These are phyloP conservation scores for Acanthoscelides obtectus DNA, from an alignment of 2,888 invertebrate species.

Conservation along the genomic window DNA sequence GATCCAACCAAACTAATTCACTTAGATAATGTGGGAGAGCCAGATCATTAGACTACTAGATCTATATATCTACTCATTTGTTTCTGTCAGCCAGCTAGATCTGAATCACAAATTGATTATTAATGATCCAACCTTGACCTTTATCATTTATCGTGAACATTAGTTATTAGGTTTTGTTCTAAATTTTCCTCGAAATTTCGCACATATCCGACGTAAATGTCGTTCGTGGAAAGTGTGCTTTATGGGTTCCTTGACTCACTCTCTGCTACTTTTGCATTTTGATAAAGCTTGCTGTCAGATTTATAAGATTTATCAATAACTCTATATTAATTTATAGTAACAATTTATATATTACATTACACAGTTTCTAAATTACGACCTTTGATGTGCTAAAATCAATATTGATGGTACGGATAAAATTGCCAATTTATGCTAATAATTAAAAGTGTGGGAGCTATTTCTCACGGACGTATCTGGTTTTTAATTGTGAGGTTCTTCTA, in stretches of 20 bases:
- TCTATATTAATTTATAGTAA: neutral
- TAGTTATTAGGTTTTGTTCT: neutral
- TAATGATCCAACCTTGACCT: neutral
- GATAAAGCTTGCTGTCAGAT: neutral
- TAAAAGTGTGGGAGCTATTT: neutral
- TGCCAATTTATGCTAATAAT: neutral
- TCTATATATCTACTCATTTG: neutral
- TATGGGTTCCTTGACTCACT: neutral
- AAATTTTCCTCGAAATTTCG: neutral
- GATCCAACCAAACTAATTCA: neutral
- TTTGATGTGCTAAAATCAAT: neutral
- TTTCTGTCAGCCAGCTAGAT: neutral
- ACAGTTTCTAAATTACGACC: neutral
- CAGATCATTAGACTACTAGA: neutral
- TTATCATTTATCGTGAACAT: neutral
- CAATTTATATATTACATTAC: neutral
- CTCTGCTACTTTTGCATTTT: neutral
- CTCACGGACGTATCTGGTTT: no score
- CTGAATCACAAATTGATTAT: neutral
- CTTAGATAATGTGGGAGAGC: neutral
- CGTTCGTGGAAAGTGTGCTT: neutral
- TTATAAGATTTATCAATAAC: neutral
- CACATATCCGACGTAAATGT: neutral
- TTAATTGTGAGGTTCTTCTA: no score
- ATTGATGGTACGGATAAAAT: neutral